Conservation (phyloP, 2,888 invertebrate genomes). For the Cephus sareptanus region DNA sequence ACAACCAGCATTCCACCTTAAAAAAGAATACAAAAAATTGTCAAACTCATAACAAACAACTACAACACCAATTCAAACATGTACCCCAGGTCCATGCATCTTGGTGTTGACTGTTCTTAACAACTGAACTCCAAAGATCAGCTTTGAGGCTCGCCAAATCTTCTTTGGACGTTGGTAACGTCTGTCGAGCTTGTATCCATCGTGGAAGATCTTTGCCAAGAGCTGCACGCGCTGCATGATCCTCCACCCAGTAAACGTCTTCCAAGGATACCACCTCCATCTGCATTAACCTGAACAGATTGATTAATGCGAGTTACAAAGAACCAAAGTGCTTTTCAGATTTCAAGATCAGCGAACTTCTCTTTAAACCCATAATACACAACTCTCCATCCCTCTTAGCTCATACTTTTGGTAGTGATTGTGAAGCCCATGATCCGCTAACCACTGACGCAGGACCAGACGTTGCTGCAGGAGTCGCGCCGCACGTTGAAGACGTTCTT, state of each 20-base stretch:
- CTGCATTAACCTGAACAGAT: constrained; percentile 72
- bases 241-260: constrained; percentile 92
- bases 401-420: constrained; percentile 77
- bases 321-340: background rate
- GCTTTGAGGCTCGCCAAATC: constrained; percentile 82
- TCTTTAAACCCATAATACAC: background rate
- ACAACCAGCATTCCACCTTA: constrained; percentile 90
- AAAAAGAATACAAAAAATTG: constrained; percentile 24
- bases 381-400: background rate
- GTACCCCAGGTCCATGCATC: constrained; percentile 92
- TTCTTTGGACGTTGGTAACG: constrained; percentile 84
- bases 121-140: constrained; percentile 87
- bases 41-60: background rate
- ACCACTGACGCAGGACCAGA: constrained; percentile 87
- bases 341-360: background rate
- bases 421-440: constrained; percentile 79
- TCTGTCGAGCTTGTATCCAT: constrained; percentile 85
- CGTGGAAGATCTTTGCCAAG: constrained; percentile 82
- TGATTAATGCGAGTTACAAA: background rate
- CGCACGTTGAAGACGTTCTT: constrained; percentile 84
- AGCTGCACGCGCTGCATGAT: constrained; percentile 80
- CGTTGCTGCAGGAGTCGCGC: constrained; percentile 85
- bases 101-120: constrained; percentile 86
- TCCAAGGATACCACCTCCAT: constrained; percentile 88
- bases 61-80: constrained; percentile 17